Percentiles rank a stretch among this genome's conserved stretches.
Conservation (phyloP, 2,113 vertebrate species). For the Scortum barcoo region DNA sequence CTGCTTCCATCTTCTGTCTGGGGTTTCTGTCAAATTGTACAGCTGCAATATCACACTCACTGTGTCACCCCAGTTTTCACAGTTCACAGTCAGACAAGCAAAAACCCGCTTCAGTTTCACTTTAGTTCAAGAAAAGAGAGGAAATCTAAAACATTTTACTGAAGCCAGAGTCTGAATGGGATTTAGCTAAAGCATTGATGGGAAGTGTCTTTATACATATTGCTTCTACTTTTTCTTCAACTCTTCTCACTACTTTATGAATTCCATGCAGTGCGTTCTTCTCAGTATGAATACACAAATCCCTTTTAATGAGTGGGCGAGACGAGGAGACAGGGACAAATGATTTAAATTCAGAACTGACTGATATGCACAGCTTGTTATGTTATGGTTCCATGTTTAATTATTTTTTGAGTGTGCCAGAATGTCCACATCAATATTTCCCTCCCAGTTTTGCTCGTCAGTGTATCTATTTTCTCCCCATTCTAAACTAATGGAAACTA, state of each 20-base stretch:
- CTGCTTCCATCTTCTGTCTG: constrained; percentile 19
- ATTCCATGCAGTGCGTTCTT: background rate
- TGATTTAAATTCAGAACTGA: constrained; percentile 16
- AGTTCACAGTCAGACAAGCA: constrained; percentile 9
- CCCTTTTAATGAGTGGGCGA: background rate
- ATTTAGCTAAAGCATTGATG: background rate
- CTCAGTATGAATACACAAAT: background rate
- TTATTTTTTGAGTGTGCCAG: background rate
- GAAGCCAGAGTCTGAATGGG: background rate
- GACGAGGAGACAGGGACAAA: background rate
- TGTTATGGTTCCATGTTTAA: constrained; percentile 19
- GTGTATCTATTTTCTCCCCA: background rate
- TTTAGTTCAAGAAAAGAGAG: background rate
- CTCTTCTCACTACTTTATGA: background rate
- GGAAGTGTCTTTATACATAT: background rate
- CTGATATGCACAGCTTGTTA: constrained; percentile 21
- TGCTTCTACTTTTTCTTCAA: background rate
- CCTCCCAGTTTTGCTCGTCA: constrained; percentile 3
- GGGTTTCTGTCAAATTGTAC: constrained; percentile 17
- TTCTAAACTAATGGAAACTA: background rate
- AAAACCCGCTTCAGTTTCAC: background rate
- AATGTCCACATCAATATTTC: constrained; percentile 15
- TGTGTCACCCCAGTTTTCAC: constrained; percentile 5
- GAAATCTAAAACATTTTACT: background rate
- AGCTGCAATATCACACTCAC: background rate